Evolutionary conservation across 2,888 invertebrate species (phyloP).

Genomic region (Drosophila pseudotakahashii): DNA sequence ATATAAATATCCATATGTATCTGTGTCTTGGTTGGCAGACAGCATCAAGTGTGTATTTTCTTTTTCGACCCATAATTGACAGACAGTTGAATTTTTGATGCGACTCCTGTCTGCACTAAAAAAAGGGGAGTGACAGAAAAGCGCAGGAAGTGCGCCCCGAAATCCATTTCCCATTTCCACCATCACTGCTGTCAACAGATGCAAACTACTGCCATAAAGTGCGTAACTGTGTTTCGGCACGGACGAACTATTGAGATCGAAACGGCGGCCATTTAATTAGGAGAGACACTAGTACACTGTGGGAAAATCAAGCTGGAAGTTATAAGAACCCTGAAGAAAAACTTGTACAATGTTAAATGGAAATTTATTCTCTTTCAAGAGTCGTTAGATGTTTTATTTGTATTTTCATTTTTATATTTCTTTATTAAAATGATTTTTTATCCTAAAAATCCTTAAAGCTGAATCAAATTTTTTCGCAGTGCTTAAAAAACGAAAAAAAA

Average conservation of each 20-base stretch:
- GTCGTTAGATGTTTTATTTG: no score
- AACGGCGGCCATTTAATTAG: slow-evolving; percentile 64
- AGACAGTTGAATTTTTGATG: slow-evolving; percentile 70
- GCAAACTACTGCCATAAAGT: slow-evolving; percentile 48
- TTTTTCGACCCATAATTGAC: slow-evolving; percentile 65
- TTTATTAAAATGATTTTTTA: no score
- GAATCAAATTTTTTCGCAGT: not conserved
- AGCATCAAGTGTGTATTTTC: slow-evolving; percentile 62
- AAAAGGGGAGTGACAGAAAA: not conserved
- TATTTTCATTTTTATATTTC: no score
- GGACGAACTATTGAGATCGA: slow-evolving; percentile 57
- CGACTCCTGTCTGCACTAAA: slow-evolving; percentile 53
- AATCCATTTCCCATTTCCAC: slow-evolving; percentile 9
- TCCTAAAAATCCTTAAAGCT: no score
- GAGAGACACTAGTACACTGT: slow-evolving; percentile 39
- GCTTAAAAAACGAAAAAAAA: not conserved
- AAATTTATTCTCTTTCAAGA: no score
- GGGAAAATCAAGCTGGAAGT: not conserved
- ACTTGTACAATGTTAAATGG: no score
- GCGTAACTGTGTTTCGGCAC: slow-evolving; percentile 47
- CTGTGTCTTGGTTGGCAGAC: slow-evolving; percentile 32
- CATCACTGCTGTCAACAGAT: slow-evolving; percentile 13
- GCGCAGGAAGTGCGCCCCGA: slow-evolving; percentile 28
- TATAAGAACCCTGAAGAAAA: no score
- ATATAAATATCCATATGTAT: slow-evolving; percentile 12